These are phyloP conservation scores for Phalacrocorax carbo DNA, from an alignment of 2,113 vertebrate genomes.

Conservation along the genomic window DNA sequence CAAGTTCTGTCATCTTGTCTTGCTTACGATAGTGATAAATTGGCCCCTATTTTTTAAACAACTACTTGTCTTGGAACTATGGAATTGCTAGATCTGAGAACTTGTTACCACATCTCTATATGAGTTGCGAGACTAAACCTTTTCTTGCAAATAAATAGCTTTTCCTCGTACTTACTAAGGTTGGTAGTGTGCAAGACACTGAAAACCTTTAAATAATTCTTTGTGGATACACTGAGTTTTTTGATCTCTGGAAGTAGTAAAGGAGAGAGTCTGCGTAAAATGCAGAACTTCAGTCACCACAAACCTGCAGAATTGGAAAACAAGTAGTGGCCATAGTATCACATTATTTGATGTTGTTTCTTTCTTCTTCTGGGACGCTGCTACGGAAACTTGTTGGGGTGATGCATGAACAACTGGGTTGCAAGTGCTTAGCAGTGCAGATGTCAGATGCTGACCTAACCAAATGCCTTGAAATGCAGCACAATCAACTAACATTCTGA, in stretches of 20 bases:
- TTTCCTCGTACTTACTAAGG: background rate
- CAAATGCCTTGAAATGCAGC: constrained; percentile 54
- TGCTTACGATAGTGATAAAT: constrained; percentile 67
- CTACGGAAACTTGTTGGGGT: constrained; percentile 35
- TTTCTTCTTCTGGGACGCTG: constrained; percentile 52
- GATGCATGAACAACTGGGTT: constrained; percentile 61
- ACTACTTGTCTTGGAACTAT: constrained; percentile 37
- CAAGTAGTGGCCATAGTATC: constrained; percentile 68
- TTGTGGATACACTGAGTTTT: background rate
- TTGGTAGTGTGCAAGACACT: background rate
- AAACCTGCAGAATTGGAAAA: background rate
- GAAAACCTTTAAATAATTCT: background rate
- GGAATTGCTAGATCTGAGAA: background rate
- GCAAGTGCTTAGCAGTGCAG: constrained; percentile 55
- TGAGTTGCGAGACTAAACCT: background rate
- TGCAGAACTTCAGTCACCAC: background rate
- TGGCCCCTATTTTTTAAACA: constrained; percentile 52
- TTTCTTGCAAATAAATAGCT: background rate
- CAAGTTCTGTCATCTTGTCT: constrained; percentile 67
- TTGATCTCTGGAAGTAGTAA: background rate
- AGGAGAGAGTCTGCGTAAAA: background rate
- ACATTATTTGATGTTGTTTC: constrained; percentile 14
- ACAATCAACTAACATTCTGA: constrained; percentile 58
- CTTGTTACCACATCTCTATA: background rate
- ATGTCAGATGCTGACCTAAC: constrained; percentile 64